Evolutionary conservation across 2,113 vertebrate species (phyloP).

Genomic region (Macquaria australasica): DNA sequence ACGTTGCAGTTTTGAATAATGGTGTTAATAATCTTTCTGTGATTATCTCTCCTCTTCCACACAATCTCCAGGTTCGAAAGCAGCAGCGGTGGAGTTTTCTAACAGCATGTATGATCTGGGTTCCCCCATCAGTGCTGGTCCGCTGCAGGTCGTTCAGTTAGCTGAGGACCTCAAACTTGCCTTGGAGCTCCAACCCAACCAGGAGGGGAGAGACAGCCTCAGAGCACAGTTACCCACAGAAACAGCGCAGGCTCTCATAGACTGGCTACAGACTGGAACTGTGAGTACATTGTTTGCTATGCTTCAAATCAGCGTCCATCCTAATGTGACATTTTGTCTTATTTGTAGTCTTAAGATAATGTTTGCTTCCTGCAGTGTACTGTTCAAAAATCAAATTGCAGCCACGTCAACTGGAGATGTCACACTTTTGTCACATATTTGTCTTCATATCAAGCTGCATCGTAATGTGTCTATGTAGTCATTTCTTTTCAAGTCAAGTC

Average conservation of each 20-base stretch:
- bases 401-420: neutral
- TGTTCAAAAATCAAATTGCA: neutral
- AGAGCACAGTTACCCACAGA: slow-evolving; percentile 88
- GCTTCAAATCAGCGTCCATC: neutral
- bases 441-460: neutral
- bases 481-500: neutral
- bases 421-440: neutral
- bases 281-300: slow-evolving; percentile 82
- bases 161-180: slow-evolving; percentile 92
- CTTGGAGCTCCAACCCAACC: slow-evolving; percentile 88
- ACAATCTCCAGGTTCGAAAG: slow-evolving; percentile 87
- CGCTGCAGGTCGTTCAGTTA: slow-evolving; percentile 92
- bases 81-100: slow-evolving; percentile 84
- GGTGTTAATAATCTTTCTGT: neutral
- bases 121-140: slow-evolving; percentile 84
- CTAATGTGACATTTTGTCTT: neutral
- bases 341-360: neutral
- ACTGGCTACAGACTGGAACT: slow-evolving; percentile 89
- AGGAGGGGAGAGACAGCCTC: slow-evolving; percentile 85
- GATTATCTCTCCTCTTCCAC: neutral
- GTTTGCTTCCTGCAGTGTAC: neutral
- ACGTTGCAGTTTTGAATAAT: neutral
- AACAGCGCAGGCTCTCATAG: slow-evolving; percentile 86
- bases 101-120: slow-evolving; percentile 87
- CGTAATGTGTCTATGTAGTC: neutral